Evolutionary conservation across 2,888 invertebrate genomes (phyloP), one percentile per base, ranked within the genome.

Genomic region (Orthosia gracilis): DNA sequence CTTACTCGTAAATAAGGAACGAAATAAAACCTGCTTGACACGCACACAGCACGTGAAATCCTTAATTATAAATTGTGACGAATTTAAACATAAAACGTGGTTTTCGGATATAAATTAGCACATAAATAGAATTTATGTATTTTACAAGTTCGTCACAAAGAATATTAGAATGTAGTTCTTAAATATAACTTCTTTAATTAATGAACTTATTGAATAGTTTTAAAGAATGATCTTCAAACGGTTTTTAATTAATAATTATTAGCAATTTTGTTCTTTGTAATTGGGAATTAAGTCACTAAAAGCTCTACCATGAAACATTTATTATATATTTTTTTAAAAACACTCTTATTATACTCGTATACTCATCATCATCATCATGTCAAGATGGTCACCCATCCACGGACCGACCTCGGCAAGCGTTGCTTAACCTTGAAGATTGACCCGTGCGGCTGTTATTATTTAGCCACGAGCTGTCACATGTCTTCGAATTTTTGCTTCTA

Each of bases 141-240:
- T 31, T 23, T 12, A 50, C 26, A 71, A 71, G 49, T 61, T 61
- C 49, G 47, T 54, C 9, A 21, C 18, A 47, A 50, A 21, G 4
- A 13, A 31, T 12, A 77, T 47, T 58, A 70, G 71, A 75, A 26
- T 74, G 58, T 59, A 23, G 49, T 78, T 76, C 70, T 71, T 61
- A 72, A 79, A 79, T 76, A 72, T 57, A 55, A 72, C 40, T 78
- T 55, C 50, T 79, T 26, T 50, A 57, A 62, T 55, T 68, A 54
- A 78, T 50, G 11, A 49, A 18, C 18, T 2, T 12, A 61, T 18
- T 71, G 23, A 59, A 54, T 69, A 40, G 23, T 47, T 45, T 57
- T 68, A 45, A 7, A 23, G 26, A 57, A 47, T 69, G 31, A 77
- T 69, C 21, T 77, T 57, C 45, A 58, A 58, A 58, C 7, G 45